Evolutionary conservation across 1,140 invertebrate species (phyloP).

Genomic region (Ctenoplectra terminalis): DNA sequence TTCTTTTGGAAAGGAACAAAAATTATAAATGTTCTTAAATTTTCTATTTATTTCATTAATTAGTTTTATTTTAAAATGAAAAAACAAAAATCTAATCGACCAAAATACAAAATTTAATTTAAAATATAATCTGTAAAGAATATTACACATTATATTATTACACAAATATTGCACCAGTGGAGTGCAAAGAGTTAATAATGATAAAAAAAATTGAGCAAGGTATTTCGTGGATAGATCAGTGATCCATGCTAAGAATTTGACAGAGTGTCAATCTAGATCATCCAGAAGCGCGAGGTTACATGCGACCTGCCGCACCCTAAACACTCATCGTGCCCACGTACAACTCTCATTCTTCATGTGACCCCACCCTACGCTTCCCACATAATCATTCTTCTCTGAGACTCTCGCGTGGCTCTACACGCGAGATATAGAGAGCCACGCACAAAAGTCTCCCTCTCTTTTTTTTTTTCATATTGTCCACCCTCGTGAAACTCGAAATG

Average conservation of each 20-base stretch:
- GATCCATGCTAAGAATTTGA: not conserved
- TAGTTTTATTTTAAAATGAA: no score
- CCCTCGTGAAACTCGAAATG: no score
- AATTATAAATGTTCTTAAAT: no score
- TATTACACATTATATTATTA: no score
- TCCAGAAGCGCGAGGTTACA: slow-evolving; percentile 32
- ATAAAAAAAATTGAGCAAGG: no score
- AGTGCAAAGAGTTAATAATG: no score
- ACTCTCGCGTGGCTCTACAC: slow-evolving; percentile 67
- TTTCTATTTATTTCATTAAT: no score
- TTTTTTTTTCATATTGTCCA: not conserved
- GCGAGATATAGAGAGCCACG: slow-evolving; percentile 70
- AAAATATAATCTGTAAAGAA: no score
- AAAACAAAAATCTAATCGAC: no score
- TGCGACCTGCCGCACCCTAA: slow-evolving; percentile 53
- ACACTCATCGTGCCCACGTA: slow-evolving; percentile 30
- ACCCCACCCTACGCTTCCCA: slow-evolving; percentile 68
- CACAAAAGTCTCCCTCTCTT: slow-evolving; percentile 69
- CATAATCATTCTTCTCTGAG: slow-evolving; percentile 72
- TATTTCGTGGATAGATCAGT: not conserved
- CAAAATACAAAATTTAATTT: no score
- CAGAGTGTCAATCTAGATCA: not conserved
- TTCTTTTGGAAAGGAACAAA: no score
- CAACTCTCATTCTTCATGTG: slow-evolving; percentile 45
- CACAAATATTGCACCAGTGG: no score